Conservation (phyloP, 2,888 invertebrate genomes). For the Leucophora obtusa region DNA sequence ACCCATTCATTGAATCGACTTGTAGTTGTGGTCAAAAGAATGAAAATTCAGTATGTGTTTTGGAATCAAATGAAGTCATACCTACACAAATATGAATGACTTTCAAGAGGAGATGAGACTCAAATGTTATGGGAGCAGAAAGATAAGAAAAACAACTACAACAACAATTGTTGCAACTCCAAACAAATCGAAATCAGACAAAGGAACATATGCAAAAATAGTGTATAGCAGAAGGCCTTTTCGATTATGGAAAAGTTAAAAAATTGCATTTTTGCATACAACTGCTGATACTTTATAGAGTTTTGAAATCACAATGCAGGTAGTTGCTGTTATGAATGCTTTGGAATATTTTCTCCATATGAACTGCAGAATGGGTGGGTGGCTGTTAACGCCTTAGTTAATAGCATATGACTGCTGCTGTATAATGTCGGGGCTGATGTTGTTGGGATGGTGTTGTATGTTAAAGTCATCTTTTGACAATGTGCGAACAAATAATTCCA, state of each 20-base stretch:
- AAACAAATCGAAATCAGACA: conserved; percentile 49
- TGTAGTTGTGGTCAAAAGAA: conserved; percentile 50
- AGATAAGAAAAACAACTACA: conserved; percentile 51
- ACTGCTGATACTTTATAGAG: conserved; percentile 19
- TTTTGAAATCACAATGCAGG: conserved; percentile 33
- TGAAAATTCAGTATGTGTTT: conserved; percentile 20
- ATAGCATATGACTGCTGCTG: conserved; percentile 55
- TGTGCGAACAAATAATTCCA: conserved; percentile 77
- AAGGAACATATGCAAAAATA: conserved; percentile 33
- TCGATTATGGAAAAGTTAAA: not conserved
- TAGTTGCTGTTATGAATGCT: conserved; percentile 46
- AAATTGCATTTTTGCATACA: conserved; percentile 55
- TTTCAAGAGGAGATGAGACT: conserved; percentile 1
- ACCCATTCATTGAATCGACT: not conserved
- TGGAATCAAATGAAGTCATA: conserved; percentile 52
- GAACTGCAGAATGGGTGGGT: conserved; percentile 28
- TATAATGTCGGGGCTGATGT: conserved; percentile 21
- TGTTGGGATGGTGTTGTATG: conserved; percentile 48
- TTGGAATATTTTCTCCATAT: conserved; percentile 30
- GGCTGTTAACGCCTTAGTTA: conserved; percentile 59
- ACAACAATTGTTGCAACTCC: conserved; percentile 5
- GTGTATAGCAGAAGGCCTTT: not conserved
- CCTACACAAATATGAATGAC: conserved; percentile 2
- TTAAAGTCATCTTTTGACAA: conserved; percentile 65
- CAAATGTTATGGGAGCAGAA: conserved; percentile 56